Evolutionary conservation across 2,113 vertebrate genomes (phyloP), one percentile per base, ranked within the genome.

Genomic region (Ailurus styani): DNA sequence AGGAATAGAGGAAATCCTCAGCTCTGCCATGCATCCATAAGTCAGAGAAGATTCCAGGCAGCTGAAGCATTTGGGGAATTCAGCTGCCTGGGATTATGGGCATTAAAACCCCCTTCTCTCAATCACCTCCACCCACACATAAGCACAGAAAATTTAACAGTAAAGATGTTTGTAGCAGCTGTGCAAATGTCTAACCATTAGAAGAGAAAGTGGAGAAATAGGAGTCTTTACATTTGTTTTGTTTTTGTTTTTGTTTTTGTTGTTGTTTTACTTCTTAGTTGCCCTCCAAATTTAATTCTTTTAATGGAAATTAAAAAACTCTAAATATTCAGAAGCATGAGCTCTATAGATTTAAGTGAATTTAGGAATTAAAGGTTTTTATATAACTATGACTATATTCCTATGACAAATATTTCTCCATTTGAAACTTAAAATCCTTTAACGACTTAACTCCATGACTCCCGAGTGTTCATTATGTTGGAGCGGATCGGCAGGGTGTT

Each of bases 21-120:
- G 15, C 29, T 87, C 25, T 88, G 31, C 87, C 37, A 4, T 23
- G 15, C 37, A 54, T 70, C 18, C 31, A 62, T 45, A 68, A 64
- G 11, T 47, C 62, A 70, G 62, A 90, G 37, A 88, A 62, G 77
- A 91, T 64, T 45, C 52, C 37, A 87, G 57, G 78, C 52, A 96
- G 91, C 91, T 68, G 78, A 96, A 96, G 72, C n/a, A 91, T 94
- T 62, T 89, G 91, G 54, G 55, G 77, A 97, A 97, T 97, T 96
- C 57, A 82, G 21, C 85, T 78, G 93, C 84, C 52, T 54, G 27
- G 64, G 60, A 42, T 97, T 82, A 91, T 42, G 25, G 45, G 62
- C 31, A 89, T 94, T 95, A 95, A 94, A 75, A 20, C 2, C 40
- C 15, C 18, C 25, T 75, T 27, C 40, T 29, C 40, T 82, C 40